Conservation (phyloP, 1,140 invertebrate species). For the Acromyrmex echinatior region DNA sequence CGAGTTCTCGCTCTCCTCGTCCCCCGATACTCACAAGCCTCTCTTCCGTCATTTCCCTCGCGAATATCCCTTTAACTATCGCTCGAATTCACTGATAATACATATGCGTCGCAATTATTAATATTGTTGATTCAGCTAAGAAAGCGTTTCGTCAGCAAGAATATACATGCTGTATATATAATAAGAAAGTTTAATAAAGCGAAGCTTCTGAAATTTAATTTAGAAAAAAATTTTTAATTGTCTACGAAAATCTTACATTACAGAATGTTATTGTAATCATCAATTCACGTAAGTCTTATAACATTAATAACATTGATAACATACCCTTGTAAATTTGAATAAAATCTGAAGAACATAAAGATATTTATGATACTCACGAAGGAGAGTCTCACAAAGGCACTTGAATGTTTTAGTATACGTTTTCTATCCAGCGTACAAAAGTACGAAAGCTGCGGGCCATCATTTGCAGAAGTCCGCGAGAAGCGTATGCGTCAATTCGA, state of each 20-base stretch:
- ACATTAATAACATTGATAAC: slow-evolving; percentile 1
- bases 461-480: slow-evolving; percentile 57
- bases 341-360: neutral
- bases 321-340: slow-evolving; percentile 6
- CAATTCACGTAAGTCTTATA: neutral
- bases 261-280: neutral
- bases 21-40: slow-evolving; percentile 24
- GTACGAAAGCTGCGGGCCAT: slow-evolving; percentile 22
- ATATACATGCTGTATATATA: neutral
- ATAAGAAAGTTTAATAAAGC: neutral
- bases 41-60: slow-evolving; percentile 12
- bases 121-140: slow-evolving; percentile 13
- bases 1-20: slow-evolving; percentile 41
- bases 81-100: slow-evolving; percentile 18
- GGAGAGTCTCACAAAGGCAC: slow-evolving; percentile 22
- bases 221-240: neutral
- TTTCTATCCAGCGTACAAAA: slow-evolving; percentile 50
- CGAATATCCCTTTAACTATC: slow-evolving; percentile 50
- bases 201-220: neutral
- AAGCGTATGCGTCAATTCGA: slow-evolving; percentile 17
- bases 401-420: slow-evolving; percentile 22
- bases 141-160: neutral
- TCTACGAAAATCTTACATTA: neutral
- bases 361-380: slow-evolving; percentile 19
- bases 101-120: slow-evolving; percentile 7